These are phyloP conservation scores for Rhopalosiphum nymphaeae DNA, from an alignment of 2,888 invertebrate genomes.

Conservation along the genomic window DNA sequence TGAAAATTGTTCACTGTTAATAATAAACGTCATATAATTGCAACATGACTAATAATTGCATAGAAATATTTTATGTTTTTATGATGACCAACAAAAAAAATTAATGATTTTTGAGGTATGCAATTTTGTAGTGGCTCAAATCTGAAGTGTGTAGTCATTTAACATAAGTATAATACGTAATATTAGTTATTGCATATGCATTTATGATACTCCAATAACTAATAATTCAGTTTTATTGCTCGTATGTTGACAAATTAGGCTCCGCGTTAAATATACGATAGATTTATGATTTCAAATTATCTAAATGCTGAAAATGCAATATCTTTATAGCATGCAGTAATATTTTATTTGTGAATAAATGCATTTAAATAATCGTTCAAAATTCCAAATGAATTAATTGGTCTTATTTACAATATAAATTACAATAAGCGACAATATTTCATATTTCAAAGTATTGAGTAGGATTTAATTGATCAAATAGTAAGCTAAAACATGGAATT, in stretches of 20 bases:
- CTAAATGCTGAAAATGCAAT: background rate
- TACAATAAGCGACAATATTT: background rate
- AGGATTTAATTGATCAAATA: background rate
- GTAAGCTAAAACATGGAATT: background rate
- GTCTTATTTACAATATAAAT: background rate
- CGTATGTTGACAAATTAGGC: background rate
- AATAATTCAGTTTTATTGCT: background rate
- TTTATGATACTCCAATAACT: background rate
- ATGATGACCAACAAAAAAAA: background rate
- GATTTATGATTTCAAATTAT: background rate
- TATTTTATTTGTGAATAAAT: background rate
- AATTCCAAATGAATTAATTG: background rate
- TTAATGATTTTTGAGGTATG: background rate
- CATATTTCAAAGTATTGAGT: background rate
- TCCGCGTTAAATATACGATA: background rate
- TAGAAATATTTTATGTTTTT: background rate
- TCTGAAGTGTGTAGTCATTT: background rate
- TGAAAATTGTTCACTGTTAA: background rate
- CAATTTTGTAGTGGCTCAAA: background rate
- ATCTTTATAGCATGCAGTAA: background rate
- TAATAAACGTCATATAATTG: background rate
- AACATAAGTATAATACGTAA: background rate
- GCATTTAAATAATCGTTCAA: background rate
- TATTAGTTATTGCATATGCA: constrained; percentile 2
- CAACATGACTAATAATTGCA: background rate